Conservation (phyloP, 2,888 invertebrate genomes). For the Phortica okadai region DNA sequence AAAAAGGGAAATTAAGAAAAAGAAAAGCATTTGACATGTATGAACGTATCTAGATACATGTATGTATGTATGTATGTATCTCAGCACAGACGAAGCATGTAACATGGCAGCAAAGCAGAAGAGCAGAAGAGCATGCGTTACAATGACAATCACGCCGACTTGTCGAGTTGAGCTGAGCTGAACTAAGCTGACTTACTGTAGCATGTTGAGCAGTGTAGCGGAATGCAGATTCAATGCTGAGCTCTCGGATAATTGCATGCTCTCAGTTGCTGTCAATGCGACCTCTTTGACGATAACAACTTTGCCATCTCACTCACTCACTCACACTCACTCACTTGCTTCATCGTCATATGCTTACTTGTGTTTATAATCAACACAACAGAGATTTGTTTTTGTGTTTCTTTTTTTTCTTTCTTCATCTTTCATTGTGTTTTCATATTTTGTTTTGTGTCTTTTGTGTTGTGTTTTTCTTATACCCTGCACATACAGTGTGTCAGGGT, state of each 20-base stretch:
- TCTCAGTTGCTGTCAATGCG: not conserved
- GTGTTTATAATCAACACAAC: not conserved
- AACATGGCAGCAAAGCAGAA: slow-evolving; percentile 39
- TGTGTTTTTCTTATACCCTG: too few species aligned
- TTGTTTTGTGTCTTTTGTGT: slow-evolving; percentile 55
- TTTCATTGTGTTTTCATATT: slow-evolving; percentile 35
- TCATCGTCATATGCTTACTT: slow-evolving; percentile 27
- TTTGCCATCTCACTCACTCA: too few species aligned
- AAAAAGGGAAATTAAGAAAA: slow-evolving; percentile 24
- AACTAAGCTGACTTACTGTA: not conserved
- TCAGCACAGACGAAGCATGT: not conserved
- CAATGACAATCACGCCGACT: slow-evolving; percentile 52
- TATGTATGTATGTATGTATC: not conserved
- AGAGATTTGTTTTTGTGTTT: too few species aligned
- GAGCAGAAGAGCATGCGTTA: slow-evolving; percentile 61
- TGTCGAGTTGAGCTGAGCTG: not conserved
- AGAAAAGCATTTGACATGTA: slow-evolving; percentile 16
- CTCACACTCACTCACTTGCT: slow-evolving; percentile 14
- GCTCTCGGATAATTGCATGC: not conserved
- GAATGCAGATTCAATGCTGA: too few species aligned
- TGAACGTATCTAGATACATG: not conserved
- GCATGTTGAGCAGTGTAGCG: not conserved
- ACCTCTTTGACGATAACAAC: not conserved
- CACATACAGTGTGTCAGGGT: too few species aligned
- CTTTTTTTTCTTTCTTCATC: too few species aligned